Evolutionary conservation across 2,113 vertebrate species (phyloP).

Genomic region (Heptranchias perlo): DNA sequence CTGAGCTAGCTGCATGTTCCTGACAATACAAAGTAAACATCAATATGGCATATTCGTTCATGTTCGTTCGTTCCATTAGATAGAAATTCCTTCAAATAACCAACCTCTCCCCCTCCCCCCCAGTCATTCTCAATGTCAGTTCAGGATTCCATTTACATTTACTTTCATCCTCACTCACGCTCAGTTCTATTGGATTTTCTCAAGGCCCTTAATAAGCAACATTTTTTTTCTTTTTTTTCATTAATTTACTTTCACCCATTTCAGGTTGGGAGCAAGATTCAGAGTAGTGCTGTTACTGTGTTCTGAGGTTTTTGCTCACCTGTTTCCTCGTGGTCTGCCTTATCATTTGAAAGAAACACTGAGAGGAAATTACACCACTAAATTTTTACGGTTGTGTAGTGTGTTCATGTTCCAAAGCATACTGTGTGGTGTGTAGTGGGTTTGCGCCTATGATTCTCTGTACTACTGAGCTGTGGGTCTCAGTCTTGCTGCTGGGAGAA

Average conservation of each 20-base stretch:
- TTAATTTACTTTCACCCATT: background rate
- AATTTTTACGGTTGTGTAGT: background rate
- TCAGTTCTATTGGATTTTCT: background rate
- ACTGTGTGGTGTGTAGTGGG: no score
- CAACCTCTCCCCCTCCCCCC: background rate
- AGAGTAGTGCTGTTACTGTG: background rate
- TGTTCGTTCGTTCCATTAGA: background rate
- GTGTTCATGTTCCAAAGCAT: no score
- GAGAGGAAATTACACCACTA: background rate
- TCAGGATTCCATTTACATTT: background rate
- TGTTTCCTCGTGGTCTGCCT: background rate
- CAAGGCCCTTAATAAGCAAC: background rate
- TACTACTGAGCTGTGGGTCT: no score
- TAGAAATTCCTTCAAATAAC: background rate
- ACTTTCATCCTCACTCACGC: background rate
- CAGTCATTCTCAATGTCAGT: background rate
- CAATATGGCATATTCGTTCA: background rate
- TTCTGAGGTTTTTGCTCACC: background rate
- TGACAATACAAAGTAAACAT: background rate
- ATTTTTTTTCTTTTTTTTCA: background rate
- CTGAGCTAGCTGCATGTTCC: background rate
- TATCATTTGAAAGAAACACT: background rate
- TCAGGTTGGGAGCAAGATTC: background rate
- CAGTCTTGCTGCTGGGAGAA: no score
- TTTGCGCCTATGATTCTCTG: no score